Evolutionary conservation across 2,797 vertebrate species (phyloP), one percentile per base, ranked within the genome.

Genomic region (Sebastes kiyomatsui): DNA sequence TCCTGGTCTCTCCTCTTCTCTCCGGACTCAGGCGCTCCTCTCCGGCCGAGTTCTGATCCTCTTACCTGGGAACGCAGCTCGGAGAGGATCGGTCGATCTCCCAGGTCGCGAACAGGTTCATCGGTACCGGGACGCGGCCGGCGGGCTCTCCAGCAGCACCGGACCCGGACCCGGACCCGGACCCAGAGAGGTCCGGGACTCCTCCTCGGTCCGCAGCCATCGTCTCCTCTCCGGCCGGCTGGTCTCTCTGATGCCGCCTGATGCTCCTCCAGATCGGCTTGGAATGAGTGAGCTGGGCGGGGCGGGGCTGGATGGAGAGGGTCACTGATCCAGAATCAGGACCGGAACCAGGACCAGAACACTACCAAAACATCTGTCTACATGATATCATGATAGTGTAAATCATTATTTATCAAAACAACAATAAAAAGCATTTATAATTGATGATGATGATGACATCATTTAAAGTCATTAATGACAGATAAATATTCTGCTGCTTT

Each of bases 61-160:
- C 84, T 82, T 83, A 90, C 88, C 88, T 85, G 78, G 95, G 94
- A 5, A 95, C 94, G 75, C 93, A 95, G 93, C 93, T 93, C 35
- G 95, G 93, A 18, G 94, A 95, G 7, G 89, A 94, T 49, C 94
- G 94, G 78, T 95, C 94, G 18, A 94, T 91, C 55, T 95, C 95
- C 94, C 94, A 95, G 82, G 93, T 94, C 3, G 92, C 93, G n/a
- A 94, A 95, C 42, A 95, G 88, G 88, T 94, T 95, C 95, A 94
- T 95, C 28, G 94, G 95, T 12, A 95, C 93, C 33, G 92, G 88
- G 42, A 72, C 64, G 32, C 54, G 69, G 1, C 33, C 38, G 5
- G 78, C 76, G 0, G 59, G 6, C 1, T 64, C 66, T 4, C 42
- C 46, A 49, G 52, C 28, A 2, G 18, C 6, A 4, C 10, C 18